Percentiles rank a stretch among this genome's conserved stretches.
phyloP scores from a whole-genome alignment of 2,113 vertebrate genomes.

The Nesogale talazaci region DNA sequence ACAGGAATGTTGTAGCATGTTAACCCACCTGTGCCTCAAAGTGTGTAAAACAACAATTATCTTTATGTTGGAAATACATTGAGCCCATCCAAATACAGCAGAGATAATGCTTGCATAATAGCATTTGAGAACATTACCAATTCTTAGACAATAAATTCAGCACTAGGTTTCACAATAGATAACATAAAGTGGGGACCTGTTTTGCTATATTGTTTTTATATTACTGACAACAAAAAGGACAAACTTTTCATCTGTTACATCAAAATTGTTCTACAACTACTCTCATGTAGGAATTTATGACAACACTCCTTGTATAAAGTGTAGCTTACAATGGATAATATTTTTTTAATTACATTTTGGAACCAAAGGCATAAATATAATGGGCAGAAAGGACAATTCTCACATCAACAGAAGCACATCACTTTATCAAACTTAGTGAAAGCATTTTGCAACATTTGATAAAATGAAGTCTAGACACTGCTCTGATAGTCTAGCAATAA shows the following conservation, averaged over 20 bases:
- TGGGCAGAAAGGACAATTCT: constrained; percentile 33
- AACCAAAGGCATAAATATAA: constrained; percentile 59
- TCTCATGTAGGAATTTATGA: constrained; percentile 51
- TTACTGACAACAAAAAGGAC: constrained; percentile 25
- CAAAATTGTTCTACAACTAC: constrained; percentile 44
- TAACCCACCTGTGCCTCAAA: not conserved
- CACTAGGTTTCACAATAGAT: not conserved
- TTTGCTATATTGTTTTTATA: constrained; percentile 20
- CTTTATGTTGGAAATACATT: constrained; percentile 39
- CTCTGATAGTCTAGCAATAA: not conserved
- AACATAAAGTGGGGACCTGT: not conserved
- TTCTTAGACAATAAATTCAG: not conserved
- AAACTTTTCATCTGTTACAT: constrained; percentile 47
- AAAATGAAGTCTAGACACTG: constrained; percentile 23
- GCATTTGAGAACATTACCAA: constrained; percentile 37
- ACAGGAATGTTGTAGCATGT: not conserved
- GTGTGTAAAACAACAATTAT: not conserved
- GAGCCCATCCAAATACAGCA: not conserved
- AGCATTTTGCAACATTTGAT: constrained; percentile 49
- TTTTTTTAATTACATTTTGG: constrained; percentile 53
- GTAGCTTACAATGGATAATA: constrained; percentile 46
- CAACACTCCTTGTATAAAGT: constrained; percentile 19
- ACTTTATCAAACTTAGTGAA: constrained; percentile 61
- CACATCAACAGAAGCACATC: constrained; percentile 20
- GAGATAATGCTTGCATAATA: constrained; percentile 1